Evolutionary conservation across 2,797 vertebrate genomes (phyloP).

Genomic region (Sebastes nivosus): DNA sequence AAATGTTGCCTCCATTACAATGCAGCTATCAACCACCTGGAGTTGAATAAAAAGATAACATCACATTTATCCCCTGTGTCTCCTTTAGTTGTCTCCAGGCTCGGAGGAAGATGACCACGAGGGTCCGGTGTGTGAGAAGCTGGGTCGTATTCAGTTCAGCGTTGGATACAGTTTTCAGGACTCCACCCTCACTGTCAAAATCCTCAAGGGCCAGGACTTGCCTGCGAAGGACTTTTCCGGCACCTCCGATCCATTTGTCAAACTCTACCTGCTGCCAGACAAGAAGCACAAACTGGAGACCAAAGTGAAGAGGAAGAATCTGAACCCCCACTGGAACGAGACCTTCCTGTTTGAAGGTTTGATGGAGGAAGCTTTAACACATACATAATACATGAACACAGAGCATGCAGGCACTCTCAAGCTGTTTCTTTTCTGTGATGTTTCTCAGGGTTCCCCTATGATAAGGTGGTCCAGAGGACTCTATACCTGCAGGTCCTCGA

Average conservation of each 20-base stretch:
- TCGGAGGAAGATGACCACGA: conserved; percentile 95
- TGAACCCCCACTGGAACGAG: conserved; percentile 99
- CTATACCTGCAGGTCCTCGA: conserved; percentile 98
- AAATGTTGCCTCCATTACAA: neutral
- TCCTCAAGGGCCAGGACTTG: conserved; percentile 96
- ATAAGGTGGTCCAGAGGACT: conserved; percentile 96
- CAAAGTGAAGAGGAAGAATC: conserved; percentile 99
- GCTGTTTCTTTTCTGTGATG: neutral
- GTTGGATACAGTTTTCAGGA: conserved; percentile 99
- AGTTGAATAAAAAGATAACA: neutral
- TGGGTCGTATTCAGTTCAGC: conserved; percentile 97
- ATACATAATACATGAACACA: neutral
- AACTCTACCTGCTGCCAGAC: conserved; percentile 97
- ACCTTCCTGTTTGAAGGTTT: conserved; percentile 98
- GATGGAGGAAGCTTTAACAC: neutral
- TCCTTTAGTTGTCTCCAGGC: conserved; percentile 91
- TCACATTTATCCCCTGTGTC: conserved; percentile 37
- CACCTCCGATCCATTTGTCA: conserved; percentile 98
- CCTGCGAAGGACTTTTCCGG: conserved; percentile 98
- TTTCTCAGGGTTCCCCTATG: conserved; percentile 92
- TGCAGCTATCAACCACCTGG: neutral
- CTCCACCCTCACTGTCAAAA: conserved; percentile 97
- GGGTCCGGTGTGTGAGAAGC: conserved; percentile 90
- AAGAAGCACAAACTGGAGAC: conserved; percentile 99
- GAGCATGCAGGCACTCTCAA: neutral